phyloP scores from a whole-genome alignment of 2,113 vertebrate genomes.

The Stigmatopora nigra region DNA sequence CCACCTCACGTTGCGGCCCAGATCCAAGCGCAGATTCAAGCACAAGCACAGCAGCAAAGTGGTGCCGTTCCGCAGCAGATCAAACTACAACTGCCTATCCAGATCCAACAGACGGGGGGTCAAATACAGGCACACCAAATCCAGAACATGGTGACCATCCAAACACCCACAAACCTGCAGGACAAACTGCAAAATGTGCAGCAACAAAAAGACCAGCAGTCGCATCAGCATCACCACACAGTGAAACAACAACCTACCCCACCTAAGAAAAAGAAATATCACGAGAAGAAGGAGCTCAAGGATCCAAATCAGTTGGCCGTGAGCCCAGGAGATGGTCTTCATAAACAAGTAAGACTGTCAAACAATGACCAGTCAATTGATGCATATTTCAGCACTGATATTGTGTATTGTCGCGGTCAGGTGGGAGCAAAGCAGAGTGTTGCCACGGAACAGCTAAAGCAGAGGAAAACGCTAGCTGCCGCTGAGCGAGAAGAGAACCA shows the following conservation, averaged over 20 bases:
- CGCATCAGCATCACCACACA: slow-evolving; percentile 25
- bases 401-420: slow-evolving; percentile 47
- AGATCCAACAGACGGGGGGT: slow-evolving; percentile 75
- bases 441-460: slow-evolving; percentile 88
- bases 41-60: slow-evolving; percentile 77
- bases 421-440: slow-evolving; percentile 85
- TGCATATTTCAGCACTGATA: slow-evolving; percentile 2
- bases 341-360: slow-evolving; percentile 82
- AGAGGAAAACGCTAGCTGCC: slow-evolving; percentile 87
- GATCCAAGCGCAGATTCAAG: slow-evolving; percentile 76
- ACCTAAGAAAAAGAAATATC: slow-evolving; percentile 71
- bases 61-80: slow-evolving; percentile 80
- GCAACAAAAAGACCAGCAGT: slow-evolving; percentile 80
- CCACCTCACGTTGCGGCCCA: slow-evolving; percentile 66
- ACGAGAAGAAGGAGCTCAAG: slow-evolving; percentile 76
- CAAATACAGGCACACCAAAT: slow-evolving; percentile 80
- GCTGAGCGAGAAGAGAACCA: slow-evolving; percentile 87
- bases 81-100: slow-evolving; percentile 83
- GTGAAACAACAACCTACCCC: slow-evolving; percentile 43
- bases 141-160: slow-evolving; percentile 90
- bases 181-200: slow-evolving; percentile 90
- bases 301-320: slow-evolving; percentile 80
- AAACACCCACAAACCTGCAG: slow-evolving; percentile 81
- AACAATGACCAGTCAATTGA: neutral
- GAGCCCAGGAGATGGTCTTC: slow-evolving; percentile 82